Conservation (phyloP, 2,888 invertebrate species). For the Cactoblastis cactorum region DNA sequence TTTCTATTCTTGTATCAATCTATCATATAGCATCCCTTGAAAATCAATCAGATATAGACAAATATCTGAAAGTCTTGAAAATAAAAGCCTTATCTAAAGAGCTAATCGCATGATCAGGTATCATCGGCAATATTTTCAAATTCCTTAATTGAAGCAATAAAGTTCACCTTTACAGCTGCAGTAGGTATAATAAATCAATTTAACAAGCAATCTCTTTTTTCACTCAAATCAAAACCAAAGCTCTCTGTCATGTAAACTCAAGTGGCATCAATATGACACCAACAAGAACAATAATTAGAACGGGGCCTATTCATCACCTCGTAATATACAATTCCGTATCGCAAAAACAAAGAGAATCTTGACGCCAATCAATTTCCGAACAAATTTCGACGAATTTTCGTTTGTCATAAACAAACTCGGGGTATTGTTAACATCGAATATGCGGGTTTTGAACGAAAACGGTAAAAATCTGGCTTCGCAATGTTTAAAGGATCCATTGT, state of each 20-base stretch:
- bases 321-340: conserved; percentile 25
- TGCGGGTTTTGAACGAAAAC: not conserved
- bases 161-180: too few species aligned
- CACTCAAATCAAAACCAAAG: not conserved
- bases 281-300: conserved; percentile 3
- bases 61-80: too few species aligned
- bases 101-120: too few species aligned
- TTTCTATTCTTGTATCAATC: too few species aligned
- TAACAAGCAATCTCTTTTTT: not conserved
- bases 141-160: too few species aligned
- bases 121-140: too few species aligned
- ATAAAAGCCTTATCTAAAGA: too few species aligned
- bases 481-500: not conserved
- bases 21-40: too few species aligned
- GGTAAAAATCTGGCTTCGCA: conserved; percentile 4
- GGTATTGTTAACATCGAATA: conserved; percentile 3
- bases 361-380: conserved; percentile 12
- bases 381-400: conserved; percentile 8
- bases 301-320: conserved; percentile 33
- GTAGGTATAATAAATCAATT: not conserved
- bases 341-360: conserved; percentile 31
- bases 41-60: too few species aligned
- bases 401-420: conserved; percentile 8
- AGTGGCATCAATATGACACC: not conserved
- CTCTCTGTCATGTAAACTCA: conserved; percentile 7